Base-by-base conservation (phyloP, 2,113 vertebrate genomes). In the Nothobranchius kuhntae region DNA sequence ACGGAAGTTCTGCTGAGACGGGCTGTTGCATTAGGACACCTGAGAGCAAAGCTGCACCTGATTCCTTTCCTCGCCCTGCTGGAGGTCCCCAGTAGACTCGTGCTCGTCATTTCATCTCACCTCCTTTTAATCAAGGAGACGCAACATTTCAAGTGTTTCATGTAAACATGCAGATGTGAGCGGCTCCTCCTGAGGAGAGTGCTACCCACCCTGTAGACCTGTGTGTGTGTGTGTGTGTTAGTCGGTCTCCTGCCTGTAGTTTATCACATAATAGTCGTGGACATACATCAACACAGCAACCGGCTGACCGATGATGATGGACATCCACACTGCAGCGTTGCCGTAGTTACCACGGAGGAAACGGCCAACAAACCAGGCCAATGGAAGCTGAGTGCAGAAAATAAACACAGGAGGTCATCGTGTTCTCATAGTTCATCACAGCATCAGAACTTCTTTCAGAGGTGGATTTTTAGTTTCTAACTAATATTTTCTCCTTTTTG, bases 221-320 rank as follows among this genome's bases (percentile, higher is more conserved):
- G 30, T 30, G 30, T 48, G 42, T 51, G 36, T 50, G 42, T 35
- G 9, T 48, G 36, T 12, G 13, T 3, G 0, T 86, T 70, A 87
- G 12, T 71, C 58, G 2, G 50, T 60, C 40, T 86, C 85, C 35
- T 86, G 85, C 62, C 93, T 91, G 2, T 91, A 71, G 87, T 96
- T 87, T 38, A 95, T 89, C 62, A 98, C 94, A 4, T 97, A 98
- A 83, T 96, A 98, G 89, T 98, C 96, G 0, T 98, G 96, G 47
- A 98, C 95, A 0, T 98, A 98, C 96, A 98, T 98, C 46, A 98
- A 92, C 67, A 98, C 92, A 0, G 94, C 96, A 0, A 96, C 88
- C 0, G 96, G 96, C 86, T 98, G 96, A 53, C 96, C 96, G 0
- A 98, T 94, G 84, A 98, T 98, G 82, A 98, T 70, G 0, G 95